These are phyloP conservation scores for Pantherophis vulpinus DNA, from an alignment of 2,797 vertebrate genomes.

Conservation along the genomic window DNA sequence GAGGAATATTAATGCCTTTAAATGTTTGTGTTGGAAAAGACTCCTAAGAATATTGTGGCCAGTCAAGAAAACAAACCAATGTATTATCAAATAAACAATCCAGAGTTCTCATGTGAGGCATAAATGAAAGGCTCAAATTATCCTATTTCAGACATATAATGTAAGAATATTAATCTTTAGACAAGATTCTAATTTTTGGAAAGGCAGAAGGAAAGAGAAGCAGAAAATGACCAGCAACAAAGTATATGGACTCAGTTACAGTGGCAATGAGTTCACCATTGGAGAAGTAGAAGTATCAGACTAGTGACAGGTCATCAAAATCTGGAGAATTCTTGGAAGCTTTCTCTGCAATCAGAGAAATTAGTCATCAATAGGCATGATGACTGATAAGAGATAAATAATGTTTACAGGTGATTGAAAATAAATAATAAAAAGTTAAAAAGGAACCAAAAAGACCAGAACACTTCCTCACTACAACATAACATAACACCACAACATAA, in stretches of 20 bases:
- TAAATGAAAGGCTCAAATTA: not conserved
- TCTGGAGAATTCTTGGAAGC: not conserved
- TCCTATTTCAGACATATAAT: not conserved
- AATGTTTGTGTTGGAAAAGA: not conserved
- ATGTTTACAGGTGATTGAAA: not conserved
- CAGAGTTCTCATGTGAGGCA: not conserved
- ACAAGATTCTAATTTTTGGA: not conserved
- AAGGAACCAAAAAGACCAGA: not conserved
- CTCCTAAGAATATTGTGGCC: not conserved
- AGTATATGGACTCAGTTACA: not conserved
- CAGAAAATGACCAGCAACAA: not conserved
- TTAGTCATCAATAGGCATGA: not conserved
- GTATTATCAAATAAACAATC: not conserved
- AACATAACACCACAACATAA: not conserved
- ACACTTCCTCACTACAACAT: not conserved
- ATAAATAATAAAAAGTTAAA: not conserved
- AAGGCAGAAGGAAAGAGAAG: too few relatives aligned
- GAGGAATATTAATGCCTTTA: not conserved
- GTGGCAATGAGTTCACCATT: not conserved
- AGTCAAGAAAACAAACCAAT: not conserved
- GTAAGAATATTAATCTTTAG: not conserved
- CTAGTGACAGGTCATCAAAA: not conserved
- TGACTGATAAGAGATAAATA: not conserved
- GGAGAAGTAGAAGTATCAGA: not conserved
- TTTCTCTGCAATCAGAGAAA: not conserved